Evolutionary conservation across 2,797 vertebrate species (phyloP), one percentile per base, ranked within the genome.

Genomic region (Eurystomus glaucurus): DNA sequence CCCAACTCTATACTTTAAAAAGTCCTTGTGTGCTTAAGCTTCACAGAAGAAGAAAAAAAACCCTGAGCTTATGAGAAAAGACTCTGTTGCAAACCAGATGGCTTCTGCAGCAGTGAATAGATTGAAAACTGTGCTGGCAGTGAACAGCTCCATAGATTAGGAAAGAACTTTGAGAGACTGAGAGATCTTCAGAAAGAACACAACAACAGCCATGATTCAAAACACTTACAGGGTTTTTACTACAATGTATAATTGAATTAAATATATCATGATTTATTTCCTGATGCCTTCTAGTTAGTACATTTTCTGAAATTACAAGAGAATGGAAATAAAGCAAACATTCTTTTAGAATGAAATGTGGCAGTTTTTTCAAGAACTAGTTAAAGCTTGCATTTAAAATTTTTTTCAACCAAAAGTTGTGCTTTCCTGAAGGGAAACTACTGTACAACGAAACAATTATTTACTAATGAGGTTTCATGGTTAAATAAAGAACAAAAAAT

Each of bases 211-310:
- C 57, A 75, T 81, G 82, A 94, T 81, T 95, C 91, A 85, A 94
- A 96, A 96, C 91, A 94, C 79, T 94, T 84, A 29, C 41, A 81
- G 79, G 8, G 37, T 31, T 91, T 90, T 95, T 90, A 89, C 83
- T 80, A 46, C 79, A 95, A 92, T 91, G 62, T 95, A 62, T 96
- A 93, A 97, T 97, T 96, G 89, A 83, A 84, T 87, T 85, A 86
- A 96, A 81, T 76, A 54, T 75, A 65, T 61, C 11, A 25, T 83
- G 71, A 90, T 91, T 95, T 96, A 92, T 94, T 96, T 81, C 72
- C 69, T 1, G 1, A 69, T 22, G 57, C 65, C 82, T 95, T 86
- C 37, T 71, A 89, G 69, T 95, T 93, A 94, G 64, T 54, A 51
- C 21, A 86, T 88, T 95, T 95, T 39, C 57, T 91, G 72, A 91